Evolutionary conservation across 2,888 invertebrate species (phyloP), one percentile per base, ranked within the genome.

Genomic region (Cacoxenus indagator): DNA sequence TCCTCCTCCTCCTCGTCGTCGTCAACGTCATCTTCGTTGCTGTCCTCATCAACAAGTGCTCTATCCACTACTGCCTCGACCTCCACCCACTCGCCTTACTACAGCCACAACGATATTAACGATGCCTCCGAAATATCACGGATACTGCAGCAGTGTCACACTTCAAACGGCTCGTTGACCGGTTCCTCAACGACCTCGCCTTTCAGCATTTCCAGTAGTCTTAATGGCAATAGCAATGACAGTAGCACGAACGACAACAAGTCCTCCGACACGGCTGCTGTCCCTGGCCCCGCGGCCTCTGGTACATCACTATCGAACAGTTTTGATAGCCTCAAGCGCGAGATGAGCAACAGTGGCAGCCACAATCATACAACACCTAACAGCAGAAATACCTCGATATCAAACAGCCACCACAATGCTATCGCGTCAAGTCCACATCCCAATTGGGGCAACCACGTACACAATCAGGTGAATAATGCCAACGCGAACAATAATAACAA

Each of bases 61-160:
- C 9, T 26, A 55, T 55, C 51, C 2, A 4, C 29, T 24, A 19
- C 27, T 6, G 43, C 72, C 37, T 22, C 76, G 17, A 29, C 70
- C 24, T 22, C 64, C 54, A 3, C 68, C 54, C 59, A 64, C 66
- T 24, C 69, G 59, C 65, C 77, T 67, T 76, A 77, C 70, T 76
- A 73, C 68, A 72, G 77, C 74, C 85, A 87, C 75, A 87, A 85
- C 68, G 88, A 88, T 75, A 87, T 87, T 45, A 88, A 85, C 69
- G 87, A 88, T 75, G 86, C 87, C 22, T 87, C 88, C 54, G 87
- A 88, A 74, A 88, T 88, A 69, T 88, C 88, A 19, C 85, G 88
- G 67, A 88, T 88, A 67, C 76, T 88, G 69, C 88, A 88, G 71
- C 88, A 88, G 67, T 88, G 88, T 71, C 88, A 88, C 76, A 88